Percentiles rank a stretch among this genome's conserved stretches.
Evolutionary conservation across 2,113 vertebrate species (phyloP).

Genomic region (Barnardius zonarius): DNA sequence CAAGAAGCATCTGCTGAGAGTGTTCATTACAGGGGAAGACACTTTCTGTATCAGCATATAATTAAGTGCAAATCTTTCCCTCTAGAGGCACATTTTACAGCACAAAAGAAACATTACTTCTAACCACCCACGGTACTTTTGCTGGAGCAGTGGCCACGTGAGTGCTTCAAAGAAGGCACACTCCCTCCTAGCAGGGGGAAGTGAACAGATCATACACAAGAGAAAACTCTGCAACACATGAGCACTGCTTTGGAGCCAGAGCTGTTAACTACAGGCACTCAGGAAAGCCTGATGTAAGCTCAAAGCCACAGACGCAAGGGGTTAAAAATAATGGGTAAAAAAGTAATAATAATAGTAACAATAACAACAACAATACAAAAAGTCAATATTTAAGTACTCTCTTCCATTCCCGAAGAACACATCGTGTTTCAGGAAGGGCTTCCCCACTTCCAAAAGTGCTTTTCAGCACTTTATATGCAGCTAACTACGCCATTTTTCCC

Average conservation of each 20-base stretch:
- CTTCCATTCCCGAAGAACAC: background rate
- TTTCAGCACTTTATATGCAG: background rate
- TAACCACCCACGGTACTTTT: background rate
- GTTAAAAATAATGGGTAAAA: background rate
- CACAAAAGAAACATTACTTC: background rate
- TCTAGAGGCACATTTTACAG: background rate
- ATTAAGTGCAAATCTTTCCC: background rate
- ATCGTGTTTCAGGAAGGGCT: background rate
- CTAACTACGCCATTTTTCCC: background rate
- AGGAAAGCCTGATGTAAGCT: background rate
- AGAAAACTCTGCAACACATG: background rate
- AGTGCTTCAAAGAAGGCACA: accelerated
- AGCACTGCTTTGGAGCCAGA: background rate
- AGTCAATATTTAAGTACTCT: background rate
- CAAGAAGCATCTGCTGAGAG: background rate
- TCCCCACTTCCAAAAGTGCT: background rate
- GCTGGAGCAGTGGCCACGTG: background rate
- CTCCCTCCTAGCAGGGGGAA: background rate
- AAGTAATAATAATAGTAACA: background rate
- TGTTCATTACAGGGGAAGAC: background rate
- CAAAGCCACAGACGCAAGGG: background rate
- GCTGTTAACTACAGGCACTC: background rate
- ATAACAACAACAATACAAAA: background rate
- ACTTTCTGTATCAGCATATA: background rate
- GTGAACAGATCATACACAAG: accelerated